These are phyloP conservation scores for Gallinago paraguaiae DNA, from an alignment of 2,113 vertebrate species.

Conservation along the genomic window DNA sequence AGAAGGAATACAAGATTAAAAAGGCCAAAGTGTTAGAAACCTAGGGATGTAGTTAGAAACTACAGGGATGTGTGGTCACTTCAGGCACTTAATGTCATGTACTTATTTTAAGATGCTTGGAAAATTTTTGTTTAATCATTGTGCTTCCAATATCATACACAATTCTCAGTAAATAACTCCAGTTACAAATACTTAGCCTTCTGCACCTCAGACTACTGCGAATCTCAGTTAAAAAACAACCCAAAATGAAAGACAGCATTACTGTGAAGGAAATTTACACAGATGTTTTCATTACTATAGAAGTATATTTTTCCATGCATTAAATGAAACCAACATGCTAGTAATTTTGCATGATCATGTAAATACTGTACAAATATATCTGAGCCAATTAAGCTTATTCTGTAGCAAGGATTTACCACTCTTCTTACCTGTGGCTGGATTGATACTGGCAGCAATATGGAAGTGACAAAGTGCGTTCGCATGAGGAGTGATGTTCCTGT, in stretches of 20 bases:
- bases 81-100: not conserved
- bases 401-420: not conserved
- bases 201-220: not conserved
- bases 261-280: not conserved
- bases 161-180: not conserved
- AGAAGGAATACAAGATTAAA: not conserved
- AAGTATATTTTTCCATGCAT: not conserved
- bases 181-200: not conserved
- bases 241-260: not conserved
- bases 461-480: slow-evolving; percentile 96
- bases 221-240: not conserved
- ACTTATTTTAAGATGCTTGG: not conserved
- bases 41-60: too few relatives aligned
- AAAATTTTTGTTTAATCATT: not conserved
- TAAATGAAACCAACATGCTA: not conserved
- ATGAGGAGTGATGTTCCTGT: slow-evolving; percentile 78
- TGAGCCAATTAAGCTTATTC: not conserved
- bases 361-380: not conserved
- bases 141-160: not conserved
- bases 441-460: slow-evolving; percentile 98
- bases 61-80: not conserved
- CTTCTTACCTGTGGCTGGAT: slow-evolving; percentile 89
- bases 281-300: not conserved
- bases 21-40: not conserved
- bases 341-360: not conserved